Evolutionary conservation across 2,888 invertebrate species (phyloP), one percentile per base, ranked within the genome.

Genomic region (Rotaria magnacalcarata): DNA sequence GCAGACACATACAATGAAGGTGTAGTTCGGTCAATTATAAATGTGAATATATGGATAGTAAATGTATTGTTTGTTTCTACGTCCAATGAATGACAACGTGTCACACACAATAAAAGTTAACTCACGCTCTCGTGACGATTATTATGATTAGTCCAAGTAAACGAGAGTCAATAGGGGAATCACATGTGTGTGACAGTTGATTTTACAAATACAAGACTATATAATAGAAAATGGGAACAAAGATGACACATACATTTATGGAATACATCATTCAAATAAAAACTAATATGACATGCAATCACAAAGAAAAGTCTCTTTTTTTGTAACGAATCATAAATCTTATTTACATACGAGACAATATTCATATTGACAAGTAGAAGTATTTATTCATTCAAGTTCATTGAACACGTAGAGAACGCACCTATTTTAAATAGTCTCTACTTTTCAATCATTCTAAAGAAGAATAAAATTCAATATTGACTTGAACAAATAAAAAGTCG

Each of bases 371-470:
- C 58, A 60, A 60, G 58, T 60, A 60, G 58, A 60, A 60, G 58
- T 60, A 60, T n/a, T 60, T 60, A 60, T 60, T 60, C 58, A 60
- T 60, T 60, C 58, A 60, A 60, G 58, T 60, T 60, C 58, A 60
- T 60, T 60, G 58, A 60, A 7, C 24, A 60, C 27, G n/a, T 60
- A 10, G 58, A 60, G 58, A 60, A 60, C 27, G 27, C n/a, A 60
- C 11, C 58, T 60, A 60, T 27, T 60, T 60, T n/a, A 60, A 60
- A 60, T 60, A 60, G 58, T 27, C n/a, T n/a, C 8, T 60, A 60
- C 58, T 60, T n/a, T 60, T 60, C 58, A 60, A n/a, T 60, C 14
- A 60, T 60, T 60, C n/a, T 27, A 8, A 27, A 10, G 24, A 60
- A 10, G 58, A 60, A 60, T n/a, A 60, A 60, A 34, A 60, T 60